These are phyloP conservation scores for Scytalopus superciliaris DNA, from an alignment of 2,113 vertebrate species.

Conservation along the genomic window DNA sequence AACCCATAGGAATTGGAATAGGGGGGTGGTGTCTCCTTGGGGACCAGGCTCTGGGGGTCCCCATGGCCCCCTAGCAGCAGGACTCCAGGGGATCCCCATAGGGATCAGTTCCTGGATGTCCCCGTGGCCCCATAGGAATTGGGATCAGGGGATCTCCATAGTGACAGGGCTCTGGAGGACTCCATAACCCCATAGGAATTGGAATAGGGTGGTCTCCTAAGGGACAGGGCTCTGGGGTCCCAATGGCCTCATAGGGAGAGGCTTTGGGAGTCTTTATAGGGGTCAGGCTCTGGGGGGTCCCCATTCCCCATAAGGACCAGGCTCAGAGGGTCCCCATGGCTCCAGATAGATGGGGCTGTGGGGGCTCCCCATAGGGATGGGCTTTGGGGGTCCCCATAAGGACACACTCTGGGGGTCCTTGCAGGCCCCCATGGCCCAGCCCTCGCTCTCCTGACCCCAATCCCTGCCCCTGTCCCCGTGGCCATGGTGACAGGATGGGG, in stretches of 20 bases:
- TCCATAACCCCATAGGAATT: accelerated
- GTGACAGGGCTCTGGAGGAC: too few relatives aligned
- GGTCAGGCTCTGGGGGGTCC: background rate
- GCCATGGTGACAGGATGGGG: background rate
- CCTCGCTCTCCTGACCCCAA: background rate
- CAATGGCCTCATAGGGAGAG: background rate
- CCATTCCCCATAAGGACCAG: accelerated
- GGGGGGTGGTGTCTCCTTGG: background rate
- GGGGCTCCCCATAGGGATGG: too few relatives aligned
- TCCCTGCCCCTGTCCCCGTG: background rate
- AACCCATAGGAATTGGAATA: too few relatives aligned
- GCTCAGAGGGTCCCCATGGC: background rate
- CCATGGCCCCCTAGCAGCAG: too few relatives aligned
- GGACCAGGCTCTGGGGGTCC: background rate
- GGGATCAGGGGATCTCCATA: too few relatives aligned
- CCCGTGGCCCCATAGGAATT: too few relatives aligned
- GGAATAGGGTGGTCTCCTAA: background rate
- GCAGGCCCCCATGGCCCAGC: background rate
- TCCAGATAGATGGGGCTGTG: background rate
- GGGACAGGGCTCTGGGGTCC: background rate
- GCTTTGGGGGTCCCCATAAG: background rate
- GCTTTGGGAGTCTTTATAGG: background rate
- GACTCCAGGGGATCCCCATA: background rate
- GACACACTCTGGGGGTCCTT: background rate
- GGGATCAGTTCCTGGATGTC: background rate